Conservation (phyloP, 2,113 vertebrate species). For the Datnioides undecimradiatus region DNA sequence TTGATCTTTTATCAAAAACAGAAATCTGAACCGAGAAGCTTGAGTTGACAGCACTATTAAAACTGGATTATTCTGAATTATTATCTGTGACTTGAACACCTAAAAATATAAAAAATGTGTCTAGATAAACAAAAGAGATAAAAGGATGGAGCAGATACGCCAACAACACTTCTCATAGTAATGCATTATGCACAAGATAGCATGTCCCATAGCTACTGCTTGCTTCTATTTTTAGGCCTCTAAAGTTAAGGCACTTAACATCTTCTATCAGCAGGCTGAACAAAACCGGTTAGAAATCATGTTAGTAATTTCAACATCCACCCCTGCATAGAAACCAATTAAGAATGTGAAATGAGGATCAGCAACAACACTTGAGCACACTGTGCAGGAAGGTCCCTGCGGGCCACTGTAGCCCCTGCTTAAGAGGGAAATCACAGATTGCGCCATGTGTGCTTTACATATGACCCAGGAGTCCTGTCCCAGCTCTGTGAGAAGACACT, state of each 20-base stretch:
- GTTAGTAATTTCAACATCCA: conserved; percentile 48
- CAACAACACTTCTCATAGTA: conserved; percentile 39
- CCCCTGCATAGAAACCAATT: conserved; percentile 65
- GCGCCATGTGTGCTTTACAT: conserved; percentile 46
- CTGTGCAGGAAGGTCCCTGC: conserved; percentile 33
- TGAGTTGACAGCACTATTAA: neutral
- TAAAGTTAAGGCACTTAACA: conserved; percentile 60
- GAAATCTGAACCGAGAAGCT: neutral
- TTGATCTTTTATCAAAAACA: too few relatives aligned
- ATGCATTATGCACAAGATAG: conserved; percentile 63
- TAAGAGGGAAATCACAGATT: conserved; percentile 33
- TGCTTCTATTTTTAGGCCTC: conserved; percentile 69
- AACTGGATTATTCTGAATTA: neutral
- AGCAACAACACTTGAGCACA: conserved; percentile 42
- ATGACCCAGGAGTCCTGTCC: conserved; percentile 30
- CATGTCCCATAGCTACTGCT: conserved; percentile 53
- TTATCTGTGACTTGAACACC: neutral
- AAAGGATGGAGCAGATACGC: conserved; percentile 40
- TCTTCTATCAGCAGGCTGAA: conserved; percentile 50
- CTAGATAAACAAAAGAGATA: conserved; percentile 25
- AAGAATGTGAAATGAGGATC: conserved; percentile 63
- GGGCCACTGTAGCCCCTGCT: conserved; percentile 25
- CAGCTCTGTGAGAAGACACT: neutral
- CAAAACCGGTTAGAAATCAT: conserved; percentile 43
- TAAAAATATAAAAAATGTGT: neutral